phyloP scores from a whole-genome alignment of 2,888 invertebrate species.

The Meloe dianella region DNA sequence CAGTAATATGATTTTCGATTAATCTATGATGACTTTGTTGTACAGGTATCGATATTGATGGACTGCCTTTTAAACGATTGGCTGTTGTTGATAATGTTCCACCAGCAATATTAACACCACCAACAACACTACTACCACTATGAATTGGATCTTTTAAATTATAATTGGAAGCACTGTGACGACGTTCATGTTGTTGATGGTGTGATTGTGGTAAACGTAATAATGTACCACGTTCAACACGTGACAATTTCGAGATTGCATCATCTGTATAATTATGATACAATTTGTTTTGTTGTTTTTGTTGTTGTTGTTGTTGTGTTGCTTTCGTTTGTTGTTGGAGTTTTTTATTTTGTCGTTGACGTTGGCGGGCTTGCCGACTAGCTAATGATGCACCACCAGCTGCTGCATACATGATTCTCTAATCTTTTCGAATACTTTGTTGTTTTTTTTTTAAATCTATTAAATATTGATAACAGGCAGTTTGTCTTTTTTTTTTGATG shows the following conservation, averaged over 20 bases:
- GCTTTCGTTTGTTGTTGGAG: constrained; percentile 59
- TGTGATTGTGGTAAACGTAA: constrained; percentile 50
- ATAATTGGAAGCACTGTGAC: constrained; percentile 57
- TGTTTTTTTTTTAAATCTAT: background rate
- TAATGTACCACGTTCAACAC: constrained; percentile 59
- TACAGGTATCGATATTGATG: constrained; percentile 62
- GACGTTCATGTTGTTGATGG: constrained; percentile 46
- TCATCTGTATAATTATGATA: constrained; percentile 62
- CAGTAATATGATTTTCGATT: constrained; percentile 61
- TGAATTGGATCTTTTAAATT: constrained; percentile 49
- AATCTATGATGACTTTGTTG: constrained; percentile 36
- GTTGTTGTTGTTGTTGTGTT: constrained; percentile 57
- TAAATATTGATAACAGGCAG: background rate
- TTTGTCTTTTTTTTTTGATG: background rate
- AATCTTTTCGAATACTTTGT: background rate
- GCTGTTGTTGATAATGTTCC: constrained; percentile 31
- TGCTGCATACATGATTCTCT: constrained; percentile 78
- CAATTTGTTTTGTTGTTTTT: constrained; percentile 58
- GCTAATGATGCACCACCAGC: constrained; percentile 88
- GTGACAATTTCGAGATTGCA: constrained; percentile 60
- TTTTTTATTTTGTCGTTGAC: constrained; percentile 62
- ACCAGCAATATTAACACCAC: constrained; percentile 27
- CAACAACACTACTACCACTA: constrained; percentile 42
- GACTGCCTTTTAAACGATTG: constrained; percentile 55
- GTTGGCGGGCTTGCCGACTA: constrained; percentile 76